Base-by-base conservation (phyloP, 2,113 vertebrate genomes). In the Pterocles orientalis region DNA sequence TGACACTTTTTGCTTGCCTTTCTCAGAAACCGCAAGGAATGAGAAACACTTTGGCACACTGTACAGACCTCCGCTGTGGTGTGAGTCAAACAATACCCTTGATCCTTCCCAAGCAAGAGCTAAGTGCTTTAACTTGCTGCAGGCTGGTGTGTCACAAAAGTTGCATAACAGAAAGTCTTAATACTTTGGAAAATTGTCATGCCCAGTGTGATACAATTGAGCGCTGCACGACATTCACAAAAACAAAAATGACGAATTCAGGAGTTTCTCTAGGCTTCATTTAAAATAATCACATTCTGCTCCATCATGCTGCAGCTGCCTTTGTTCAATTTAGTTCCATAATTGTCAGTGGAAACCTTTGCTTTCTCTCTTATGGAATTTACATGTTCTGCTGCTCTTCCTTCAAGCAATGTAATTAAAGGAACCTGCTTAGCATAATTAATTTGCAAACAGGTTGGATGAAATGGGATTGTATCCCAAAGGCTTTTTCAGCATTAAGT, bases 381-480 rank as follows among this genome's bases (percentile, higher is more conserved):
- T 84, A 53, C 58, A 79, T 79, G 81, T 96, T 94, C 92, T 88
- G 51, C 76, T 93, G 82, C 86, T 96, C 60, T 95, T 88, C 90
- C 92, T 96, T 88, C 90, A 77, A 97, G 95, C 92, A 93, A 95
- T 93, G 92, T 95, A 96, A 96, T 96, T 95, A 94, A 93, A 97
- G 85, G 88, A 88, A 65, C 48, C 71, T 95, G 58, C 45, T 96
- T 96, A 92, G 76, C 68, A 88, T 95, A 97, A 96, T 96, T 97
- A 96, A 96, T 95, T 96, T 93, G 47, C 76, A 81, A 88, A 77
- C 90, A 83, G 75, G 92, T 93, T 95, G 85, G 72, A 75, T 90
- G 88, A 94, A 95, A 95, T 53, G 80, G 60, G 92, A 83, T 60
- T 93, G 79, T 53, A 81, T 96, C 96, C 95, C 95, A 96, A 92